phyloP scores from a whole-genome alignment of 2,888 invertebrate species.

The Eupithecia tripunctaria region DNA sequence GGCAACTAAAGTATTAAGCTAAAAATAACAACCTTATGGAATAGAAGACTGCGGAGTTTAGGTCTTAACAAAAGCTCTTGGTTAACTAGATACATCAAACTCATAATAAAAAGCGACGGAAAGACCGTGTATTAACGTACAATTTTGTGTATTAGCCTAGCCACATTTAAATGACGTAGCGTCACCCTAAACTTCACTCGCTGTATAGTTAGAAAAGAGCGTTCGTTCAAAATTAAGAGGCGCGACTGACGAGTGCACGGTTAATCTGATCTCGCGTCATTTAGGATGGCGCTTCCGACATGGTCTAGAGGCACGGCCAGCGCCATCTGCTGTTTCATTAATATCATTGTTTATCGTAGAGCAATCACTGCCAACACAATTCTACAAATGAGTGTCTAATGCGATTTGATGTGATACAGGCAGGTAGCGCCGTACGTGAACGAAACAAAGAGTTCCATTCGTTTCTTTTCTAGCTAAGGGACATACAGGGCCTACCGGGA shows the following conservation, averaged over 20 bases:
- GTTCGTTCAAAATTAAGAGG: constrained; percentile 13
- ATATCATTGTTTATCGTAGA: constrained; percentile 22
- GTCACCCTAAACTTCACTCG: constrained; percentile 68
- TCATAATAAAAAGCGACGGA: constrained; percentile 49
- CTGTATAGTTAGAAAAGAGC: constrained; percentile 24
- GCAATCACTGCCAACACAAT: constrained; percentile 78
- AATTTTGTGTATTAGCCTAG: constrained; percentile 55
- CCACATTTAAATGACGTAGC: constrained; percentile 61
- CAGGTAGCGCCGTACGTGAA: constrained; percentile 73
- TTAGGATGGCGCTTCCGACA: constrained; percentile 79
- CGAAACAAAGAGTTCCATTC: constrained; percentile 33
- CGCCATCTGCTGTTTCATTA: constrained; percentile 72
- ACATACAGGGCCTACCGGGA: constrained; percentile 54
- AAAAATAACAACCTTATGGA: constrained; percentile 22
- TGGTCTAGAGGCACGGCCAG: constrained; percentile 65
- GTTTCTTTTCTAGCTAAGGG: constrained; percentile 52
- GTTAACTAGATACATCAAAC: constrained; percentile 49
- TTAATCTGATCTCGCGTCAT: constrained; percentile 49
- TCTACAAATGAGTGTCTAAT: constrained; percentile 31
- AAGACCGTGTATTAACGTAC: constrained; percentile 57
- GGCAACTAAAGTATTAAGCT: constrained; percentile 7
- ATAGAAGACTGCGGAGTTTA: not conserved
- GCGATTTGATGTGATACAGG: constrained; percentile 43
- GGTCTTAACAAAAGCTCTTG: not conserved
- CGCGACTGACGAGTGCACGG: constrained; percentile 14